Evolutionary conservation across 2,888 invertebrate species (phyloP).

Genomic region (Spodoptera exigua): DNA sequence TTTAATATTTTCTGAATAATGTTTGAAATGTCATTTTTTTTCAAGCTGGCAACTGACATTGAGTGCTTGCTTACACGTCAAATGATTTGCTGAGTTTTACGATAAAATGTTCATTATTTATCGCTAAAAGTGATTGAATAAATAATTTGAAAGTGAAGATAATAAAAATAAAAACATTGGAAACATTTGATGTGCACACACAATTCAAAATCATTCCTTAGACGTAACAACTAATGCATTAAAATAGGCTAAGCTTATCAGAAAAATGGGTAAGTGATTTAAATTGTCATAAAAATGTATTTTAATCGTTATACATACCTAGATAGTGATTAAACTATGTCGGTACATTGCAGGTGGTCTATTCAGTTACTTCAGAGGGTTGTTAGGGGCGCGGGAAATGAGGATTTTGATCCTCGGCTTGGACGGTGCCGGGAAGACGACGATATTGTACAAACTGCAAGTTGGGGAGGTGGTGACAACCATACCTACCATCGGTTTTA

Average conservation of each 20-base stretch:
- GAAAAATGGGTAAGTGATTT: slow-evolving; percentile 83
- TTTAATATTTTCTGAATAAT: not conserved
- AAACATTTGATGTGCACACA: slow-evolving; percentile 63
- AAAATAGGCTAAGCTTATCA: slow-evolving; percentile 77
- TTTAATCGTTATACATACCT: slow-evolving; percentile 45
- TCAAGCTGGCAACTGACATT: slow-evolving; percentile 61
- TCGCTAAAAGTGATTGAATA: slow-evolving; percentile 61
- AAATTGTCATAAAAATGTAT: slow-evolving; percentile 60
- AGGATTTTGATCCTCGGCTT: slow-evolving; percentile 98
- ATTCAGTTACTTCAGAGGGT: slow-evolving; percentile 98
- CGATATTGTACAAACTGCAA: slow-evolving; percentile 98
- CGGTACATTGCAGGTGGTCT: slow-evolving; percentile 93
- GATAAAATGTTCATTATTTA: slow-evolving; percentile 74
- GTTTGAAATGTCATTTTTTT: slow-evolving; percentile 37
- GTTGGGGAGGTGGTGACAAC: slow-evolving; percentile 99
- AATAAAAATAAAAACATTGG: slow-evolving; percentile 55
- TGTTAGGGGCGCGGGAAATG: slow-evolving; percentile 99
- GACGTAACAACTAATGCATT: slow-evolving; percentile 78
- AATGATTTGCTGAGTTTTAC: slow-evolving; percentile 67
- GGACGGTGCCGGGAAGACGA: slow-evolving; percentile 99
- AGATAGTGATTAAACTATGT: slow-evolving; percentile 34
- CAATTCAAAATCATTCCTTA: slow-evolving; percentile 71
- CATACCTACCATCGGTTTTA: slow-evolving; percentile 99
- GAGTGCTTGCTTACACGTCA: slow-evolving; percentile 80
- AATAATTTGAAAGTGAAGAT: slow-evolving; percentile 58